These are phyloP conservation scores for Benitochromis conjunctus DNA, from an alignment of 2,113 vertebrate genomes.

Conservation along the genomic window DNA sequence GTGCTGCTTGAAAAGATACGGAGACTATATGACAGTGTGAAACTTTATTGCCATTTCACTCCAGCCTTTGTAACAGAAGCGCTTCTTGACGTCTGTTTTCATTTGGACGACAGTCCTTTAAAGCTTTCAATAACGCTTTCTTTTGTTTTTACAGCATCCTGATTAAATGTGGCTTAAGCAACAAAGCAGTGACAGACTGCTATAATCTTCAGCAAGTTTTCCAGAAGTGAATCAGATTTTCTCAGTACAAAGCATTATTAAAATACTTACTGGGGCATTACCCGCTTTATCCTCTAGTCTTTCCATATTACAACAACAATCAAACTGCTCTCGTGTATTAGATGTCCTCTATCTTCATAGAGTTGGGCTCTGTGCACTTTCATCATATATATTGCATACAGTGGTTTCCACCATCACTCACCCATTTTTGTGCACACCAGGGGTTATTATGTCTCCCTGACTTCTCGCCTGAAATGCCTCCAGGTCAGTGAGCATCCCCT, in stretches of 20 bases:
- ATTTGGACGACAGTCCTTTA: neutral
- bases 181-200: neutral
- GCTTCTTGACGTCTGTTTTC: neutral
- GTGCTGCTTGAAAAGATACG: neutral
- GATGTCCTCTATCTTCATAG: neutral
- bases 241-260: neutral
- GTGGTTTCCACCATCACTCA: neutral
- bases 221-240: neutral
- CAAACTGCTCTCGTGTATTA: neutral
- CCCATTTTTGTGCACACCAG: neutral
- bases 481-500: constrained; percentile 1
- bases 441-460: neutral
- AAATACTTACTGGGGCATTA: neutral
- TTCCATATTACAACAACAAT: neutral
- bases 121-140: neutral
- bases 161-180: neutral
- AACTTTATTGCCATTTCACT: neutral
- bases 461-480: neutral
- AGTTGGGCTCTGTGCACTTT: neutral
- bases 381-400: neutral
- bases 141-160: neutral
- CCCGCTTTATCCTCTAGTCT: neutral
- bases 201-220: neutral
- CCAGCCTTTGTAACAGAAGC: neutral
- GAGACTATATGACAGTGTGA: neutral